Percentiles rank a stretch among this genome's conserved stretches.
These are phyloP conservation scores for Podiceps cristatus DNA, from an alignment of 2,113 vertebrate species.

Conservation along the genomic window DNA sequence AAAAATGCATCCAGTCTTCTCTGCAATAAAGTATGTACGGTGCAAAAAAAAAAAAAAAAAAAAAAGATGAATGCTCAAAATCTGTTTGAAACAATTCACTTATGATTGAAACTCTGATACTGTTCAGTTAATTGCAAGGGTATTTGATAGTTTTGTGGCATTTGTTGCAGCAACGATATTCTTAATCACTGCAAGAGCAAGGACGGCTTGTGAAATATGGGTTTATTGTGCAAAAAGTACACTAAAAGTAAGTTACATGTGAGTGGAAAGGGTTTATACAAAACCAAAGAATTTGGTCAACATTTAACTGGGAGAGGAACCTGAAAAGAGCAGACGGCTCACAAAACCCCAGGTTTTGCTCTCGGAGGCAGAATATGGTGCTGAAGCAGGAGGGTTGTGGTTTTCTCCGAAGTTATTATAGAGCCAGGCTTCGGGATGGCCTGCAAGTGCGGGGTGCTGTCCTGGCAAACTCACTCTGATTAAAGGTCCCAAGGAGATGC, in stretches of 20 bases:
- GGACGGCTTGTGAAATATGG: neutral
- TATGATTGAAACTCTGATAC: neutral
- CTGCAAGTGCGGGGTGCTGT: neutral
- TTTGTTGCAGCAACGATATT: neutral
- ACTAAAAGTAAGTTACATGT: neutral
- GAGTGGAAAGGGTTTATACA: neutral
- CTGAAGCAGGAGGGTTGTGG: neutral
- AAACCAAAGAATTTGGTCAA: neutral
- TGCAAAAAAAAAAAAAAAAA: neutral
- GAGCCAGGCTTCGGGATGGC: neutral
- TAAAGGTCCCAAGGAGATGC: neutral
- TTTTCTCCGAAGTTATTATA: neutral
- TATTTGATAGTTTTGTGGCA: neutral
- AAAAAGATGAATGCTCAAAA: neutral
- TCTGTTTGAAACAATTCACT: neutral
- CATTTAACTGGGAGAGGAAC: neutral
- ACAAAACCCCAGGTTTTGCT: neutral
- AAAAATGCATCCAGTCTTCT: slow-evolving; percentile 2
- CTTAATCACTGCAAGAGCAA: neutral
- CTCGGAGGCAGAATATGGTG: neutral
- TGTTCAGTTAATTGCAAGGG: neutral
- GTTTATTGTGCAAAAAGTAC: neutral
- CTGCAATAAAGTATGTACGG: slow-evolving; percentile 67
- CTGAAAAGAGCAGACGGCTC: neutral
- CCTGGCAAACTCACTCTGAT: neutral